phyloP scores from a whole-genome alignment of 2,888 invertebrate species.

The Idaea dimidiata region DNA sequence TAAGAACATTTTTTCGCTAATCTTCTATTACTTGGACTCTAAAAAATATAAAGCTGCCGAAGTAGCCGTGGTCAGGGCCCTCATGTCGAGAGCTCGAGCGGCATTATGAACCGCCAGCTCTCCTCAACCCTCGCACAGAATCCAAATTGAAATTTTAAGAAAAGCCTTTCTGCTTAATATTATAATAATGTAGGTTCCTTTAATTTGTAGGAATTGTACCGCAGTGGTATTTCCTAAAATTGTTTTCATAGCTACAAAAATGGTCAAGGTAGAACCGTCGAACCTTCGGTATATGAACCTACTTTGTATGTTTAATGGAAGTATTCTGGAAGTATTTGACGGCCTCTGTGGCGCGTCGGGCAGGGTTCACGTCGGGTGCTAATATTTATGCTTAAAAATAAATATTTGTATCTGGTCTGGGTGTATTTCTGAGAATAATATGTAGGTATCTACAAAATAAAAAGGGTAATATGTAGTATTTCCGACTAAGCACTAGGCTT shows the following conservation, averaged over 20 bases:
- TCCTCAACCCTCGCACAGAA: slow-evolving; percentile 57
- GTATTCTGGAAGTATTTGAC: no score
- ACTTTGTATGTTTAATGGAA: no score
- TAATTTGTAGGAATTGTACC: background rate
- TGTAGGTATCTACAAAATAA: no score
- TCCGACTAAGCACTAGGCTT: no score
- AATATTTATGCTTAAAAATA: no score
- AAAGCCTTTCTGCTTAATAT: slow-evolving; percentile 28
- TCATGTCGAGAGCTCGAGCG: slow-evolving; percentile 67
- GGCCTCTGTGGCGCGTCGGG: no score
- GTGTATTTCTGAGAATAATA: no score
- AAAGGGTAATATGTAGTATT: no score
- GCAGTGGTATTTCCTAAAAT: background rate
- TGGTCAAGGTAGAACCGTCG: no score
- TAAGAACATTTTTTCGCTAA: background rate
- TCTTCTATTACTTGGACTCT: slow-evolving; percentile 34
- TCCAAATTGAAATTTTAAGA: slow-evolving; percentile 69
- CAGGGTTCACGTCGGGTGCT: no score
- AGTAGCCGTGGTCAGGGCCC: slow-evolving; percentile 73
- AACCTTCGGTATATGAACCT: no score
- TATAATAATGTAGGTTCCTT: background rate
- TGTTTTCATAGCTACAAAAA: background rate
- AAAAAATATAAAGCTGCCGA: slow-evolving; percentile 62
- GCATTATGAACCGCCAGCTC: slow-evolving; percentile 71
- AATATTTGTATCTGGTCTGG: no score